These are phyloP conservation scores for Parnassius orleans DNA, from an alignment of 2,888 invertebrate species.

Conservation along the genomic window DNA sequence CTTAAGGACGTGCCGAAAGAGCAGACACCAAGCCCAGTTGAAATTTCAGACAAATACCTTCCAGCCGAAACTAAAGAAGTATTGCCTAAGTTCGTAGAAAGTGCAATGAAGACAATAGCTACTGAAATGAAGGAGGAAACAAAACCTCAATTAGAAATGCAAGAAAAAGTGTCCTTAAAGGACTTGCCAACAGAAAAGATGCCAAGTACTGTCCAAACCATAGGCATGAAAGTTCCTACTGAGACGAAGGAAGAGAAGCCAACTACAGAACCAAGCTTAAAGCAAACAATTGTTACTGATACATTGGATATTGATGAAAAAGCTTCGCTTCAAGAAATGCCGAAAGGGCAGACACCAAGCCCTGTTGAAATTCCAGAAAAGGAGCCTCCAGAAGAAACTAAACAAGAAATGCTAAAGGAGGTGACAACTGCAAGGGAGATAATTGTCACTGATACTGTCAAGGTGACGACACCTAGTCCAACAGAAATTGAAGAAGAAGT, in stretches of 20 bases:
- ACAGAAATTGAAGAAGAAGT: background rate
- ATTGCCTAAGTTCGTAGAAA: too few relatives aligned
- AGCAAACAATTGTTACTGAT: background rate
- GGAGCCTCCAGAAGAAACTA: background rate
- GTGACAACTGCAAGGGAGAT: background rate
- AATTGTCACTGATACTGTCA: background rate
- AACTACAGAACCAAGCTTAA: background rate
- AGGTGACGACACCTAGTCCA: background rate
- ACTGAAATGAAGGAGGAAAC: too few relatives aligned
- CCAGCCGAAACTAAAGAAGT: too few relatives aligned
- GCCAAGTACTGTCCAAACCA: conserved; percentile 12
- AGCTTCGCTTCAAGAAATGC: background rate
- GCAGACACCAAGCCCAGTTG: too few relatives aligned
- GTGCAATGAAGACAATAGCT: too few relatives aligned
- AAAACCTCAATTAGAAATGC: background rate
- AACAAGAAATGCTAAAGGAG: conserved; percentile 2
- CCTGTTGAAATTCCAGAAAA: conserved; percentile 15
- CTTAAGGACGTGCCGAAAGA: conserved; percentile 7
- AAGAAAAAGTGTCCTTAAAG: conserved; percentile 10
- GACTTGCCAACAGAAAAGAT: conserved; percentile 15
- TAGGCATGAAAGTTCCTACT: conserved; percentile 5
- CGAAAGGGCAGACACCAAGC: conserved; percentile 1
- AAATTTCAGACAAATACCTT: too few relatives aligned
- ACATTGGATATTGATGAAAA: too few relatives aligned
- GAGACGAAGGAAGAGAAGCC: conserved; percentile 12